A percentile compares a stretch with the other conserved stretches of the same genome.
Evolutionary conservation across 2,888 invertebrate species (phyloP).

Genomic region (Apodemia hepburni): DNA sequence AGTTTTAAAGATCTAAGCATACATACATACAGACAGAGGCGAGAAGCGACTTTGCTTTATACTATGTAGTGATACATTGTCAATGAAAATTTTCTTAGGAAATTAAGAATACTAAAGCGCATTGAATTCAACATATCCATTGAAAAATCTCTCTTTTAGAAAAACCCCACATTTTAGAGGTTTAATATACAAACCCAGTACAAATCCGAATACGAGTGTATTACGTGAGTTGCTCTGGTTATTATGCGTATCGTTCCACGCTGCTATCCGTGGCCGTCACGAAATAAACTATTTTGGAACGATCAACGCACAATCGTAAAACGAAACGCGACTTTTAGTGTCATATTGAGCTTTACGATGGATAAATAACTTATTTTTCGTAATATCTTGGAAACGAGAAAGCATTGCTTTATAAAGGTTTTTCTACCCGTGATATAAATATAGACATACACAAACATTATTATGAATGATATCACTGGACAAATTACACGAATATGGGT

Average conservation of each 20-base stretch:
- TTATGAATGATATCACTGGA: no score
- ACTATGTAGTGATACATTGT: no score
- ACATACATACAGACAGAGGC: no score
- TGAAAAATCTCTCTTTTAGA: neutral
- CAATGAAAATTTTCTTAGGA: no score
- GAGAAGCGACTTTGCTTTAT: no score
- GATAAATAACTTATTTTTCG: constrained; percentile 42
- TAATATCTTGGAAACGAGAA: constrained; percentile 20
- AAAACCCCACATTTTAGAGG: neutral
- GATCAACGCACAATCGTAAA: constrained; percentile 58
- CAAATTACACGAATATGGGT: no score
- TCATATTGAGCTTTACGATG: constrained; percentile 66
- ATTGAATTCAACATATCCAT: neutral
- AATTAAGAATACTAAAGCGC: no score
- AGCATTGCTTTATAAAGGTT: no score
- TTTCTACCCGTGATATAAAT: no score
- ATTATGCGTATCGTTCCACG: constrained; percentile 68
- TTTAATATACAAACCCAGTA: neutral
- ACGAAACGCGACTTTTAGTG: constrained; percentile 54
- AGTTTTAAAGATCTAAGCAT: no score
- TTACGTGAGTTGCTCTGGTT: constrained; percentile 61
- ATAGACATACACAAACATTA: no score
- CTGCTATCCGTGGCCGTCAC: constrained; percentile 52
- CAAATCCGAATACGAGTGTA: constrained; percentile 51
- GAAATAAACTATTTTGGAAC: constrained; percentile 63